Percentiles rank a stretch among this genome's conserved stretches.
phyloP scores from a whole-genome alignment of 1,140 invertebrate genomes.

The Penaeus chinensis region DNA sequence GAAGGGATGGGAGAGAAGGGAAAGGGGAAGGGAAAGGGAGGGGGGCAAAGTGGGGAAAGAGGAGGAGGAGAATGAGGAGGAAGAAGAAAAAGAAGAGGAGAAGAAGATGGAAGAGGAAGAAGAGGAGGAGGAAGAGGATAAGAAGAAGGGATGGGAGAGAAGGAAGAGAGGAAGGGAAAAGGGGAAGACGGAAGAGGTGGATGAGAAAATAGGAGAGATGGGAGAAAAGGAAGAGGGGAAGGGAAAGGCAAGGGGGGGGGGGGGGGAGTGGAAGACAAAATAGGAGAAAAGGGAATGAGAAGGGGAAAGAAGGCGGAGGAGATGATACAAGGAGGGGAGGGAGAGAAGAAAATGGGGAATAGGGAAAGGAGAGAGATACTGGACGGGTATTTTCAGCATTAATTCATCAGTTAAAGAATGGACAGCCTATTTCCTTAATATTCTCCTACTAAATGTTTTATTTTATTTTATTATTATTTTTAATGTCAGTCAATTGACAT shows the following conservation, averaged over 20 bases:
- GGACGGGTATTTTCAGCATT: too few relatives aligned
- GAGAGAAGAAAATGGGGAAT: background rate
- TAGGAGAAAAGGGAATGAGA: background rate
- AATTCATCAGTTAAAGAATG: too few relatives aligned
- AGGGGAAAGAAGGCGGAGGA: background rate
- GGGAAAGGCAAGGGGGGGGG: too few relatives aligned
- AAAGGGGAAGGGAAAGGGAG: background rate
- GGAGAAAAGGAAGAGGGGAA: too few relatives aligned
- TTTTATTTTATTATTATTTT: too few relatives aligned
- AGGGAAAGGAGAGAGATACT: too few relatives aligned
- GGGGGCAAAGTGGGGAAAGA: background rate
- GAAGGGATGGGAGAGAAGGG: background rate
- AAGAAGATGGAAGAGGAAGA: background rate
- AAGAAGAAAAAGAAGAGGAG: background rate
- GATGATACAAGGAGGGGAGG: background rate
- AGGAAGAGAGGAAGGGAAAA: background rate
- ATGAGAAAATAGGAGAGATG: too few relatives aligned
- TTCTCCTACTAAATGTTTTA: too few relatives aligned
- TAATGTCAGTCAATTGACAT: too few relatives aligned
- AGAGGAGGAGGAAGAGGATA: background rate
- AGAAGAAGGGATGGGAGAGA: background rate
- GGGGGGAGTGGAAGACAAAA: background rate
- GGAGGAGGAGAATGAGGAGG: conserved; percentile 5
- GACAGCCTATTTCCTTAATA: too few relatives aligned
- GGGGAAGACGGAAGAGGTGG: background rate